A percentile compares a stretch with the other conserved stretches of the same genome.
phyloP scores from a whole-genome alignment of 2,888 invertebrate species.

The Calameuta pallipes region DNA sequence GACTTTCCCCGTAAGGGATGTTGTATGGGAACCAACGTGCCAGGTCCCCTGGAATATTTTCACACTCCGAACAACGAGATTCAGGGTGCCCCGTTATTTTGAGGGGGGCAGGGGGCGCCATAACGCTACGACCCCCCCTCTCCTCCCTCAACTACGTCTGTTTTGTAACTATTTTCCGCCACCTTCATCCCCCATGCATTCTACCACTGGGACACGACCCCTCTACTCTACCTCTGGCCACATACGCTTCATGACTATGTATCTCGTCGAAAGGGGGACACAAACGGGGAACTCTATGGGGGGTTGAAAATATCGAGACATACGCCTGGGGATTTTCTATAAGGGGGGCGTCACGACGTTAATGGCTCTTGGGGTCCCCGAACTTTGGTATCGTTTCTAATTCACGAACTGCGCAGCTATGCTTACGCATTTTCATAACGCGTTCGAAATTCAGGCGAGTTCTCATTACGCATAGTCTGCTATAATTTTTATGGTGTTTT shows the following conservation, averaged over 20 bases:
- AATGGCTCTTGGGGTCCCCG: constrained; percentile 21
- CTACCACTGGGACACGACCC: background rate
- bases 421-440: no score
- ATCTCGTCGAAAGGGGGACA: constrained; percentile 28
- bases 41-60: constrained; percentile 48
- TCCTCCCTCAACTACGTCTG: constrained; percentile 39
- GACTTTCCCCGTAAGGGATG: constrained; percentile 25
- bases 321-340: constrained; percentile 50
- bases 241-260: constrained; percentile 45
- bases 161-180: constrained; percentile 61
- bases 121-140: constrained; percentile 16
- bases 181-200: constrained; percentile 29
- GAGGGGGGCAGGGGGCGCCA: no score
- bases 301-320: constrained; percentile 44
- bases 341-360: constrained; percentile 28
- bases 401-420: no score
- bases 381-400: no score
- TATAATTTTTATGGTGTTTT: no score
- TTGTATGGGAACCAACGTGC: constrained; percentile 6
- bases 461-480: no score
- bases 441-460: no score
- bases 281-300: constrained; percentile 26
- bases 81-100: no score
- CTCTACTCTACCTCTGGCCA: constrained; percentile 10
- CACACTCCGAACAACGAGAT: constrained; percentile 37